Conservation (phyloP, 2,797 vertebrate genomes). For the Sebastiscus tertius region DNA sequence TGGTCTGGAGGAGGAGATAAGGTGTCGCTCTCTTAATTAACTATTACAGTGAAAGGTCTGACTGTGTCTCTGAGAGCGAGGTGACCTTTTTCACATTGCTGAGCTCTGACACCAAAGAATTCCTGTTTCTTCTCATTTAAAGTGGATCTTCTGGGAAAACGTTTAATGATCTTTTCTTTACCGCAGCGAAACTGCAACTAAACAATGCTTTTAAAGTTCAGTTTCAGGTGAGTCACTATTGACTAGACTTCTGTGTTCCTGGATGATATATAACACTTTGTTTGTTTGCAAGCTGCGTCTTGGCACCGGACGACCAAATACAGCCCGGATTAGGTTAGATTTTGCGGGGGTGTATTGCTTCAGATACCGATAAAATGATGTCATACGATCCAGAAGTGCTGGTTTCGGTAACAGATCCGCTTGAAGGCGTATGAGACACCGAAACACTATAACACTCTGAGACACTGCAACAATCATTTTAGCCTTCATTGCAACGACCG, state of each 20-base stretch:
- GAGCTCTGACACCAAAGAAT: not conserved
- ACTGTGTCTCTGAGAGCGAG: conserved; percentile 9
- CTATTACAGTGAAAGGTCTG: conserved; percentile 23
- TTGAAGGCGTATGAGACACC: not conserved
- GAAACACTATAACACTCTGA: not conserved
- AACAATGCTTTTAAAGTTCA: not conserved
- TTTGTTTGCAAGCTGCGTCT: not conserved
- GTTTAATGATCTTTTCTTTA: not conserved
- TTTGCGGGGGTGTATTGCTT: not conserved
- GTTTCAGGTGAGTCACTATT: not conserved
- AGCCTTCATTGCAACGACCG: not conserved
- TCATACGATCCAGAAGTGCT: not conserved
- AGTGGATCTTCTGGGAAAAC: not conserved
- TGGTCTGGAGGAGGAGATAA: conserved; percentile 25
- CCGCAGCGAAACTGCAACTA: not conserved
- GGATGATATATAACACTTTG: not conserved
- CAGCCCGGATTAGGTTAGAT: not conserved
- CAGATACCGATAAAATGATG: not conserved
- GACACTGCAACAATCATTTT: not conserved
- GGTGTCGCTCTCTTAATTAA: conserved; percentile 34
- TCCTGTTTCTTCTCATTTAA: not conserved
- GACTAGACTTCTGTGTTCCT: not conserved
- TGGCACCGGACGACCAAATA: not conserved
- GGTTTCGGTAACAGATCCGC: not conserved
- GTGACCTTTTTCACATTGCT: conserved; percentile 23